phyloP scores from a whole-genome alignment of 1,140 invertebrate species.

The Cydia strobilella region DNA sequence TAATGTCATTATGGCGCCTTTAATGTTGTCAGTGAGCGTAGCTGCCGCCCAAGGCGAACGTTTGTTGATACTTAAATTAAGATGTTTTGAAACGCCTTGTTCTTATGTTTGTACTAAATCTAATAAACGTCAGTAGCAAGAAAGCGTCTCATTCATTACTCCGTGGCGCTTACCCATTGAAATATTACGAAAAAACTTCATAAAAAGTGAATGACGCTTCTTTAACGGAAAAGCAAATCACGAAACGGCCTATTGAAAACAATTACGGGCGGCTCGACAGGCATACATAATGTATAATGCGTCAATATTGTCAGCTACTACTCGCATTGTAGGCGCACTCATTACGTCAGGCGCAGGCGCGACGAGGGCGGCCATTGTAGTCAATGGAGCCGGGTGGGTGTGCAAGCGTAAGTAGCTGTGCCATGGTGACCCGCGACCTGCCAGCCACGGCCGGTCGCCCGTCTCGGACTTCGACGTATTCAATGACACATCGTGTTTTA shows the following conservation, averaged over 20 bases:
- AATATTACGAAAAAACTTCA: constrained; percentile 44
- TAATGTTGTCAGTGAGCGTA: constrained; percentile 75
- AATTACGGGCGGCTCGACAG: constrained; percentile 48
- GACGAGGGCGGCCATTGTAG: constrained; percentile 68
- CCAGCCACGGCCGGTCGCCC: neutral
- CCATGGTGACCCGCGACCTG: constrained; percentile 55
- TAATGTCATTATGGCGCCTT: constrained; percentile 80
- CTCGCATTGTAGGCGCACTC: constrained; percentile 58
- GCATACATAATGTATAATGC: constrained; percentile 62
- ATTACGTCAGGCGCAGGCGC: constrained; percentile 59
- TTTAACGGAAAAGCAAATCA: constrained; percentile 43
- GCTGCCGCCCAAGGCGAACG: constrained; percentile 74
- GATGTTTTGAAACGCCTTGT: constrained; percentile 78
- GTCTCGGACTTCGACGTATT: neutral
- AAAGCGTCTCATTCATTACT: constrained; percentile 69
- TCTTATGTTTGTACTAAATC: constrained; percentile 79
- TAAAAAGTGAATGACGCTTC: constrained; percentile 23
- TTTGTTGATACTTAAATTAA: constrained; percentile 81
- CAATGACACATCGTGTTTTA: neutral
- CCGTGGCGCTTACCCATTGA: constrained; percentile 41
- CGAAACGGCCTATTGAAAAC: constrained; percentile 52
- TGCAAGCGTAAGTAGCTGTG: constrained; percentile 72
- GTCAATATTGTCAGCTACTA: constrained; percentile 70
- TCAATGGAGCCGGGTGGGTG: constrained; percentile 73
- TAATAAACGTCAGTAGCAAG: constrained; percentile 74